Base-by-base conservation (phyloP, 2,888 invertebrate species). In the Punctoribates punctum region DNA sequence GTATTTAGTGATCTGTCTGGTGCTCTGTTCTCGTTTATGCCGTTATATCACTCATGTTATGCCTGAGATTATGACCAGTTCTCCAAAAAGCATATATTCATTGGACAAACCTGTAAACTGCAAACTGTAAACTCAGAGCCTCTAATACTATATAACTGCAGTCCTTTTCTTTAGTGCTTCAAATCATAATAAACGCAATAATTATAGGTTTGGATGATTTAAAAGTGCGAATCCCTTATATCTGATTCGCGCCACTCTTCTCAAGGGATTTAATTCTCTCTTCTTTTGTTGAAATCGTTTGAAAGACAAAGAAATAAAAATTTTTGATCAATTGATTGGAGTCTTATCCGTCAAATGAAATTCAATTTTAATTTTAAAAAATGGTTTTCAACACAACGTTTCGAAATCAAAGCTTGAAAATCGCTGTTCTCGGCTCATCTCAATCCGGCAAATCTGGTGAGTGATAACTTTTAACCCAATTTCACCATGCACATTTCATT, bases 361-460 rank as follows among this genome's bases (percentile, higher is more conserved):
- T 57, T 15, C 48, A 48, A 17, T 48, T 23, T 60, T 27, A 9
- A 15, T 60, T 60, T 1, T 13, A 60, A 60, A 15, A 60, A 67
- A 67, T 67, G 67, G 67, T 67, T 67, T 34, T 67, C 3, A 67
- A 38, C 20, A n/a, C 38, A n/a, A 25, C n/a, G 3, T 34, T n/a
- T n/a, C 29, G 34, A 34, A 73, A 73, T 62, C 38, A 60, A 73
- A 38, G 60, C 23, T 42, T 76, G 17, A 38, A 48, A 60, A 48
- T 76, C 17, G 73, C 57, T 9, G 60, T 76, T n/a, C 60, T 76
- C 15, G 76, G 76, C 15, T 46, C 46, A 15, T 23, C 76, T 62
- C 57, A 73, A 38, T 73, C 76, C 46, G 76, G 76, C n/a, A 76
- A 76, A 76, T 76, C 76, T 20, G 76, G 76, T 73, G n/a, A 75